Evolutionary conservation across 2,113 vertebrate genomes (phyloP), one percentile per base, ranked within the genome.

Genomic region (Osmerus eperlanus): DNA sequence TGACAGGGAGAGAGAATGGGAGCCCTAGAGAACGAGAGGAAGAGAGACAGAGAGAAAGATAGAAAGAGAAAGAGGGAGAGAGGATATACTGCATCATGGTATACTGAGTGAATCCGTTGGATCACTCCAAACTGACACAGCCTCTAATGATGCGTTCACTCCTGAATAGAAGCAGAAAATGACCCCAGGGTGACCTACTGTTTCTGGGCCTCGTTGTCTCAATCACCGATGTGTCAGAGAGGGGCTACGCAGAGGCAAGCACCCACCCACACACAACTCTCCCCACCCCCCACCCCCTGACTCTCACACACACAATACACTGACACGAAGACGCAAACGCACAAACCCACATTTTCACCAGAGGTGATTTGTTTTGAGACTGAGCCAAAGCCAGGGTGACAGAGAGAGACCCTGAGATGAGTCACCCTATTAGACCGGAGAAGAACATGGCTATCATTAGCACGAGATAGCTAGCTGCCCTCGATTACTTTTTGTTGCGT

Each of bases 381-480:
- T 21, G 13, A 7, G 73, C 79, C 71, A 66, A 67, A 78, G 73
- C 71, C 78, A 80, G 82, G 87, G 79, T 85, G 89, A 86, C 83
- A 91, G 80, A 75, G 83, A 80, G 75, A 86, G 78, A 47, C 9
- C 8, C 41, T 47, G 8, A 62, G 81, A 73, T 78, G 79, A 83
- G 78, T 86, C 83, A 81, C 71, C 65, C 47, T 25, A 11, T 84
- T 71, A 79, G 74, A 67, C 67, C 65, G 54, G 55, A 16, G 77
- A 52, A 73, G 66, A 64, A 78, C 81, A 74, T 71, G 76, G 54
- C 15, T 64, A 64, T 67, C 65, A 74, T 66, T 85, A 76, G 51
- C 68, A 74, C 81, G 80, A 51, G 18, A 9, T 29, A 61, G 9
- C 7, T 25, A 25, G 13, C 72, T 16, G 58, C 19, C 76, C 23